Evolutionary conservation across 2,113 vertebrate genomes (phyloP).

Genomic region (Malurus melanocephalus): DNA sequence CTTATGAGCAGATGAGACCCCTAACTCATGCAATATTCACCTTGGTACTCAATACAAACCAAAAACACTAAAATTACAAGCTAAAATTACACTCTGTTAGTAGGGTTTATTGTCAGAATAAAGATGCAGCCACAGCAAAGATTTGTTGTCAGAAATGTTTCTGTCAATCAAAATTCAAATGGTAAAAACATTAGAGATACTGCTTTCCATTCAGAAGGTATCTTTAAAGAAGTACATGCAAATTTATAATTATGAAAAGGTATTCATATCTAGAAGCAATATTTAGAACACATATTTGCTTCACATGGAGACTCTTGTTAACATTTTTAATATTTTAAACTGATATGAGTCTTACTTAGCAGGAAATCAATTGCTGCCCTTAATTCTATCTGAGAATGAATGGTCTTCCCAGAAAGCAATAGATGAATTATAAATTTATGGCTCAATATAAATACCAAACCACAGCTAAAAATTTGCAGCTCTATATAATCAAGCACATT

Average conservation of each 20-base stretch:
- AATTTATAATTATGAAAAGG: slow-evolving; percentile 19
- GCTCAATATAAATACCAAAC: slow-evolving; percentile 46
- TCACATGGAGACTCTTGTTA: neutral
- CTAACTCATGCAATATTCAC: neutral
- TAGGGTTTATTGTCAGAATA: neutral
- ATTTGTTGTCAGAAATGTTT: slow-evolving; percentile 12
- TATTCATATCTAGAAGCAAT: neutral
- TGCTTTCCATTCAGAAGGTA: neutral
- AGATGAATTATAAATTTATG: slow-evolving; percentile 57
- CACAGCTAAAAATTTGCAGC: slow-evolving; percentile 59
- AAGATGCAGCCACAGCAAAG: slow-evolving; percentile 2
- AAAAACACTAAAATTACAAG: neutral
- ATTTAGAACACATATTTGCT: neutral
- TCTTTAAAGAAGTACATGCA: neutral
- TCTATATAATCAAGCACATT: slow-evolving; percentile 54
- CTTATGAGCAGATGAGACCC: neutral
- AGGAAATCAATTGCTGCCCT: slow-evolving; percentile 47
- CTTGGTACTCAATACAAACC: neutral
- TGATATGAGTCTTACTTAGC: neutral
- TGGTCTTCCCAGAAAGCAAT: slow-evolving; percentile 48
- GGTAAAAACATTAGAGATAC: neutral
- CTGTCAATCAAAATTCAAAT: slow-evolving; percentile 34
- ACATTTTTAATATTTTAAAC: neutral
- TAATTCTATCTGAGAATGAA: slow-evolving; percentile 49
- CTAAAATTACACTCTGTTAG: neutral